Evolutionary conservation across 1,140 invertebrate species (phyloP).

Genomic region (Marisa cornuarietis): DNA sequence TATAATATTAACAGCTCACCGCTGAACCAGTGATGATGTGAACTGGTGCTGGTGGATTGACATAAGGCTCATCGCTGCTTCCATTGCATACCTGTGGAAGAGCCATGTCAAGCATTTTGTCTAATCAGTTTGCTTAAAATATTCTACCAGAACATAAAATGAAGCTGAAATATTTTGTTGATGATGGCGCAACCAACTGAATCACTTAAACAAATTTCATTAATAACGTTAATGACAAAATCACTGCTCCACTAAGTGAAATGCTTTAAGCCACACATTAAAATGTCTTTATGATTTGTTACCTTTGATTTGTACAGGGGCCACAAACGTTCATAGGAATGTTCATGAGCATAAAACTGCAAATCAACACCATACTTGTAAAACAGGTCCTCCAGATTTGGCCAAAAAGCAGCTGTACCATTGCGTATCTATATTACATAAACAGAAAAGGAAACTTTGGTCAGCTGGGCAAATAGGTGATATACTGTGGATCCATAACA

Average conservation of each 20-base stretch:
- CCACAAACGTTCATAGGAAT: constrained; percentile 94
- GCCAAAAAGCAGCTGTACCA: constrained; percentile 43
- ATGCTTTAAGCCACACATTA: too few species aligned
- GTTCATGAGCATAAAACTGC: constrained; percentile 95
- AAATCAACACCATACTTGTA: constrained; percentile 93
- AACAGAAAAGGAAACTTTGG: neutral
- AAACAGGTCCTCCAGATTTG: constrained; percentile 83
- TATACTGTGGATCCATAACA: too few species aligned
- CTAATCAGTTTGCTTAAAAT: too few species aligned
- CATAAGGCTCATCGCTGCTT: constrained; percentile 75
- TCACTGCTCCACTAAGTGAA: too few species aligned
- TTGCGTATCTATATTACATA: constrained; percentile 41
- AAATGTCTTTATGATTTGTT: neutral
- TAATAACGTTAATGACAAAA: too few species aligned
- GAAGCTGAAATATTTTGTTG: too few species aligned
- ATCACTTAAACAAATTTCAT: too few species aligned
- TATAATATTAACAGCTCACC: constrained; percentile 65
- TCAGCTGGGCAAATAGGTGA: too few species aligned
- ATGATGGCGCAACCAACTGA: too few species aligned
- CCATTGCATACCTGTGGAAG: constrained; percentile 58
- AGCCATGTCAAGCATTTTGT: too few species aligned
- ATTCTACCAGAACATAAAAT: too few species aligned
- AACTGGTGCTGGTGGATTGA: constrained; percentile 87
- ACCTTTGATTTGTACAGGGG: constrained; percentile 82
- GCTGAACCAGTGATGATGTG: constrained; percentile 95